Percentiles rank a stretch among this genome's conserved stretches.
Conservation (phyloP, 2,888 invertebrate species). For the Macroteleia sp. region DNA sequence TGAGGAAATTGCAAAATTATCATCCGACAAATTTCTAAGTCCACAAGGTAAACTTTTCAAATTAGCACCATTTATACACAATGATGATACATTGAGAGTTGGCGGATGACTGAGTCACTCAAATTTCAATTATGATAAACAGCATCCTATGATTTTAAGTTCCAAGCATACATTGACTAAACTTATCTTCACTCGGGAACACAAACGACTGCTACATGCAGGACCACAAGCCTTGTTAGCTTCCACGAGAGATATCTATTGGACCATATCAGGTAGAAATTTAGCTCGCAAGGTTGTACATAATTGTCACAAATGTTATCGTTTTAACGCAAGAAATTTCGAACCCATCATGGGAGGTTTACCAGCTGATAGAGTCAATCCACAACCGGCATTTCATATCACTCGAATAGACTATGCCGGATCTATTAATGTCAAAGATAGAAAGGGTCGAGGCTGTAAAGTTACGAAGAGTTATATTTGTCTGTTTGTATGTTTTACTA, state of each 20-base stretch:
- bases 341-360: slow-evolving; percentile 69
- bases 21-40: too few species aligned
- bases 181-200: slow-evolving; percentile 22
- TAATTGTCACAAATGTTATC: slow-evolving; percentile 62
- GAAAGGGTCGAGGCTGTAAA: slow-evolving; percentile 8
- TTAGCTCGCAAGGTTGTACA: slow-evolving; percentile 15
- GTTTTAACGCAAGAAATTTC: slow-evolving; percentile 37
- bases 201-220: slow-evolving; percentile 21
- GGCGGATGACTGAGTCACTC: slow-evolving; percentile 4
- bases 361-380: neutral
- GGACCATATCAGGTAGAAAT: slow-evolving; percentile 33
- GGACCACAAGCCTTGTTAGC: slow-evolving; percentile 31
- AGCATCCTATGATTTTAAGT: slow-evolving; percentile 25
- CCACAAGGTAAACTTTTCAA: too few species aligned
- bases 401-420: slow-evolving; percentile 13
- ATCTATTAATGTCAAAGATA: slow-evolving; percentile 12
- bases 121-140: slow-evolving; percentile 7
- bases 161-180: slow-evolving; percentile 17
- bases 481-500: slow-evolving; percentile 15
- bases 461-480: slow-evolving; percentile 10
- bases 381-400: slow-evolving; percentile 7
- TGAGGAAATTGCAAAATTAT: too few species aligned
- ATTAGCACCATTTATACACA: too few species aligned
- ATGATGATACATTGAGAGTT: too few species aligned
- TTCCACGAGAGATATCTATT: slow-evolving; percentile 27